Conservation (phyloP, 2,113 vertebrate genomes). For the Amphiprion ocellaris region DNA sequence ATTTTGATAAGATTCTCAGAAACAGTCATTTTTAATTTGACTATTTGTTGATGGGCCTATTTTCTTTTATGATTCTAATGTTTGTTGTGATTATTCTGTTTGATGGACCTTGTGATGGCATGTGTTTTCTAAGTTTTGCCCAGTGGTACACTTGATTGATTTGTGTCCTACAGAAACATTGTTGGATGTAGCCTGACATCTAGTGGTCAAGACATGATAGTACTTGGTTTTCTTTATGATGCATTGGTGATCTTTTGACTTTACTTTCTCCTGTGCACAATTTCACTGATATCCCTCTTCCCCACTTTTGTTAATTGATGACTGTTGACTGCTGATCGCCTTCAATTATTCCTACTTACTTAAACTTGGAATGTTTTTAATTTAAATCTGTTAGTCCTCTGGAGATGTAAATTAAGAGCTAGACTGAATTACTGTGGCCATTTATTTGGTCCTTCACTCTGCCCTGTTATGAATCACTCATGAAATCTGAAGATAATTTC, state of each 20-base stretch:
- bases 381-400: conserved; percentile 1
- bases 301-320: background rate
- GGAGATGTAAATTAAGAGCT: background rate
- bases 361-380: background rate
- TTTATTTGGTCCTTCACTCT: conserved; percentile 9
- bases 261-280: background rate
- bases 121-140: background rate
- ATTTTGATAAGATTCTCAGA: background rate
- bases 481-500: conserved; percentile 37
- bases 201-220: conserved; percentile 52
- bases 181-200: conserved; percentile 65
- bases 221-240: background rate
- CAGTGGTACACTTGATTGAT: background rate
- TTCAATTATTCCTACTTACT: conserved; percentile 5
- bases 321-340: conserved; percentile 1
- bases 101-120: background rate
- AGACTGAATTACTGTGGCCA: background rate
- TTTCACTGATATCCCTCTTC: background rate
- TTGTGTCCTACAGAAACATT: conserved; percentile 12
- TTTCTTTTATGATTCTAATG: background rate
- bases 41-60: background rate
- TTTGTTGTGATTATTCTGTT: background rate
- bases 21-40: background rate
- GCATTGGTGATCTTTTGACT: too few relatives aligned
- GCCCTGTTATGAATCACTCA: conserved; percentile 24